Percentiles rank a stretch among this genome's conserved stretches.
These are phyloP conservation scores for Rhyacophila brunnea DNA, from an alignment of 1,140 invertebrate species.

Conservation along the genomic window DNA sequence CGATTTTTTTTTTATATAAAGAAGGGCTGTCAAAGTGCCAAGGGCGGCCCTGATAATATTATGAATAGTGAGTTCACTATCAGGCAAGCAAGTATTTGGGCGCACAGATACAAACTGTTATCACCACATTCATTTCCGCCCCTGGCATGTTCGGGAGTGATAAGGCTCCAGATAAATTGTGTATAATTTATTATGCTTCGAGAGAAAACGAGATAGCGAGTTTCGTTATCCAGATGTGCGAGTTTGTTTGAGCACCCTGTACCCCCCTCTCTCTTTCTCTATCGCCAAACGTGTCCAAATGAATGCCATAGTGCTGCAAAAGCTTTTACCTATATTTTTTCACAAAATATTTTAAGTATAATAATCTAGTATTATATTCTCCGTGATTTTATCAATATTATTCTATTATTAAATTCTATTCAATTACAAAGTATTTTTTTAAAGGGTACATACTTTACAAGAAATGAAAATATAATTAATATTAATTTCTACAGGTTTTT, in stretches of 20 bases:
- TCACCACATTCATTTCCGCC: conserved; percentile 32
- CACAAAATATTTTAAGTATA: no score
- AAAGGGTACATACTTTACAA: no score
- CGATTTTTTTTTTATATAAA: no score
- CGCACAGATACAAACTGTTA: conserved; percentile 30
- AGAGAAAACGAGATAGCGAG: neutral
- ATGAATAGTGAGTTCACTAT: conserved; percentile 28
- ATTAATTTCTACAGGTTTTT: no score
- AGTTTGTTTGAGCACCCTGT: neutral
- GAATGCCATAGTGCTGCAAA: neutral
- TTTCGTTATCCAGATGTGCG: neutral
- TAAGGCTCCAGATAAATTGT: conserved; percentile 32
- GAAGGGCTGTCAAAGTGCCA: no score
- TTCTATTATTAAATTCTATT: no score
- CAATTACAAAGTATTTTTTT: no score
- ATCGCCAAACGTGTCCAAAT: neutral
- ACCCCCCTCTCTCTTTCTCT: neutral
- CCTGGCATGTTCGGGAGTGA: conserved; percentile 25
- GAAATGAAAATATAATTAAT: no score
- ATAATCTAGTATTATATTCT: no score
- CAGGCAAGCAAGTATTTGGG: conserved; percentile 29
- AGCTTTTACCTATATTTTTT: no score
- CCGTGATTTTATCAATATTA: no score
- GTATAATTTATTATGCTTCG: conserved; percentile 36
- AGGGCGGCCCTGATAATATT: no score